These are phyloP conservation scores for Phainopepla nitens DNA, from an alignment of 2,113 vertebrate species.

Conservation along the genomic window DNA sequence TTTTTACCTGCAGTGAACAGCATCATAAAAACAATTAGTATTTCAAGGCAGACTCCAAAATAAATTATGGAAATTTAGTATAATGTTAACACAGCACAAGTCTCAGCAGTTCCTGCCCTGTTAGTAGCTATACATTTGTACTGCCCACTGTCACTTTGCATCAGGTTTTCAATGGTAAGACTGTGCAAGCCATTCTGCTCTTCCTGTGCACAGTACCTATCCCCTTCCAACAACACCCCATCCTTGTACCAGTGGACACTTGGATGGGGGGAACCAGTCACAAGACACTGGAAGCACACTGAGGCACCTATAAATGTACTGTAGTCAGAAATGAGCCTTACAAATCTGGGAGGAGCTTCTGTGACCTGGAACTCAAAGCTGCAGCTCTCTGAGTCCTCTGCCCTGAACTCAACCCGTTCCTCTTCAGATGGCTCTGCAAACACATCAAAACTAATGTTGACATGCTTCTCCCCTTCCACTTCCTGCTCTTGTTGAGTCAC, in stretches of 20 bases:
- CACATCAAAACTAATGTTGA: constrained; percentile 81
- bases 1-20: not conserved
- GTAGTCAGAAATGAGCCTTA: constrained; percentile 81
- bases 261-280: constrained; percentile 84
- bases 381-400: constrained; percentile 82
- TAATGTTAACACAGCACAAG: constrained; percentile 79
- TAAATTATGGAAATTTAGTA: constrained; percentile 55
- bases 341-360: constrained; percentile 84
- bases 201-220: constrained; percentile 82
- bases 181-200: constrained; percentile 83
- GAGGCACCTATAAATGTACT: constrained; percentile 80
- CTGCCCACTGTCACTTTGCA: constrained; percentile 81
- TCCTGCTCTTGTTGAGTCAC: constrained; percentile 74
- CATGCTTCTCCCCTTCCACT: constrained; percentile 75
- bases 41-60: not conserved
- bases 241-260: constrained; percentile 86
- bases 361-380: constrained; percentile 90
- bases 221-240: constrained; percentile 74
- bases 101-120: constrained; percentile 80
- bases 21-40: not conserved
- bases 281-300: constrained; percentile 86
- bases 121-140: constrained; percentile 90
- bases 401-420: constrained; percentile 81
- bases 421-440: constrained; percentile 81
- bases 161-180: constrained; percentile 83